Percentiles rank a stretch among this genome's conserved stretches.
Evolutionary conservation across 2,113 vertebrate genomes (phyloP).

Genomic region (Nothocercus julius): DNA sequence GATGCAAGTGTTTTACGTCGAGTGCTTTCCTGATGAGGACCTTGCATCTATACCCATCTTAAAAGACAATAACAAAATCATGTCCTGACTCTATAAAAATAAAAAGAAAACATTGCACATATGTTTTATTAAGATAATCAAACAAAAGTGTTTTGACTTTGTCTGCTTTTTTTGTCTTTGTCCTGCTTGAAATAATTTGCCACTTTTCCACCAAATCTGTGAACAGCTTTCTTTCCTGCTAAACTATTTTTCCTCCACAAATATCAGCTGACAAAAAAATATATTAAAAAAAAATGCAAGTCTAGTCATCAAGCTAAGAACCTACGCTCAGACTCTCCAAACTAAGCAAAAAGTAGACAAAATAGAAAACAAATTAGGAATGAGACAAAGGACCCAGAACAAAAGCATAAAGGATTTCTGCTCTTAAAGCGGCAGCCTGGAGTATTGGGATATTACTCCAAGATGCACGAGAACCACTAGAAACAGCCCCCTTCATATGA

Average conservation of each 20-base stretch:
- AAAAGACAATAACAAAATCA: not conserved
- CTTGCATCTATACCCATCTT: not conserved
- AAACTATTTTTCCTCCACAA: conserved; percentile 50
- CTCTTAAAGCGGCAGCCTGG: not conserved
- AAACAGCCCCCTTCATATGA: conserved; percentile 42
- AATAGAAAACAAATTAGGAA: conserved; percentile 24
- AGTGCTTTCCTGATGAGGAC: accelerated
- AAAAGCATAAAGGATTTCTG: not conserved
- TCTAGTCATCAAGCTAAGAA: conserved; percentile 44
- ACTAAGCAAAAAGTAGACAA: conserved; percentile 21
- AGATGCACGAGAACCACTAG: conserved; percentile 17
- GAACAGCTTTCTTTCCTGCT: conserved; percentile 49
- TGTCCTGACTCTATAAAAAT: not conserved
- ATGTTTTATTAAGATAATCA: not conserved
- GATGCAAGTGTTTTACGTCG: not conserved
- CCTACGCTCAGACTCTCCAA: not conserved
- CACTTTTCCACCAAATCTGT: conserved; percentile 20
- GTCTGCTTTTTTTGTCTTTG: not conserved
- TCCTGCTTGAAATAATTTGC: conserved; percentile 6
- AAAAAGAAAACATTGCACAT: not conserved
- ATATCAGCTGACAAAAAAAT: conserved; percentile 63
- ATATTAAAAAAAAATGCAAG: not conserved
- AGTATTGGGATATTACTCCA: not conserved
- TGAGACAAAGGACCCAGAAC: not conserved
- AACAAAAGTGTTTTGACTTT: not conserved